phyloP scores from a whole-genome alignment of 2,888 invertebrate species.

The Himalopsyche japonica region DNA sequence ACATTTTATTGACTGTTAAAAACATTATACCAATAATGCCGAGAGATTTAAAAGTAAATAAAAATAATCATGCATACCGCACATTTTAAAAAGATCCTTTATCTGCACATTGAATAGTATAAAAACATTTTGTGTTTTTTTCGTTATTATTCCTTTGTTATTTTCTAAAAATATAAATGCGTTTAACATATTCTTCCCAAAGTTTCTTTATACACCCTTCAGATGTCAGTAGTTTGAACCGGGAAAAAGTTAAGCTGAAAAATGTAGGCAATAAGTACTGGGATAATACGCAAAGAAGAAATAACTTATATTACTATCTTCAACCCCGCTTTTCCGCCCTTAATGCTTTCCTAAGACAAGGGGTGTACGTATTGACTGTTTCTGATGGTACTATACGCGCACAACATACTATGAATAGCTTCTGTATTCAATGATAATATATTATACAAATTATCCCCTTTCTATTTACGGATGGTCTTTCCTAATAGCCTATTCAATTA shows the following conservation, averaged over 20 bases:
- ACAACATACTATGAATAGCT: background rate
- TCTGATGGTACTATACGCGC: background rate
- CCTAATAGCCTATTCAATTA: background rate
- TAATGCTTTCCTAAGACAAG: slow-evolving; percentile 13
- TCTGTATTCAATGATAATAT: background rate
- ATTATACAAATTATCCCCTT: background rate
- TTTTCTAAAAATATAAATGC: background rate
- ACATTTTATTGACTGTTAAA: no score
- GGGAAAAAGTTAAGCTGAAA: slow-evolving; percentile 31
- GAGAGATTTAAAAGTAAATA: no score
- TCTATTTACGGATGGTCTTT: background rate
- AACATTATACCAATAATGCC: no score
- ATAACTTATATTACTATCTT: slow-evolving; percentile 29
- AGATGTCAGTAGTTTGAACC: slow-evolving; percentile 4
- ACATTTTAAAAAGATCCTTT: no score
- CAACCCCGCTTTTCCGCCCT: slow-evolving; percentile 19
- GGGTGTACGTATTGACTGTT: background rate
- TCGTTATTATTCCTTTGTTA: no score
- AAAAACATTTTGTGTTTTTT: no score
- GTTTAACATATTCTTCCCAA: background rate
- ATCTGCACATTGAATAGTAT: no score
- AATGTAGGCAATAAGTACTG: slow-evolving; percentile 35
- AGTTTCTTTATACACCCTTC: background rate
- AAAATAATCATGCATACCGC: no score
- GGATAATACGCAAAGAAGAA: slow-evolving; percentile 27